These are phyloP conservation scores for Mythimna lalbum DNA, from an alignment of 2,888 invertebrate genomes.

Conservation along the genomic window DNA sequence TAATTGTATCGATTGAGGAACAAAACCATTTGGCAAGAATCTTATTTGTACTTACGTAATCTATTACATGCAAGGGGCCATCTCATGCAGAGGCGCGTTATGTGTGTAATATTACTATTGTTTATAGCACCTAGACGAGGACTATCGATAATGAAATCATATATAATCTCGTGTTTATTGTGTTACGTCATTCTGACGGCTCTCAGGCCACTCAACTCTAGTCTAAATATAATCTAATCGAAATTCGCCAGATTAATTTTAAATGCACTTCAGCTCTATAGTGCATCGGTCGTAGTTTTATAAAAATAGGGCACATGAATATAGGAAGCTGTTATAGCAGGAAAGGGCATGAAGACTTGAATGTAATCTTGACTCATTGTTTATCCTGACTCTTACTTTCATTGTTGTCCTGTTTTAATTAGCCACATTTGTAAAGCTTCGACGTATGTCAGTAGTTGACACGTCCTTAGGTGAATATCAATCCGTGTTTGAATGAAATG, in stretches of 20 bases:
- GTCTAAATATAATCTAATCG: constrained; percentile 56
- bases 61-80: constrained; percentile 38
- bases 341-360: constrained; percentile 28
- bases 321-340: constrained; percentile 23
- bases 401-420: constrained; percentile 46
- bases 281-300: constrained; percentile 22
- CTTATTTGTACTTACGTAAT: constrained; percentile 49
- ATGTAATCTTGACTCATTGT: constrained; percentile 43
- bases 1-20: constrained; percentile 60
- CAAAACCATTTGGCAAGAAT: constrained; percentile 45
- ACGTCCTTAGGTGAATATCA: constrained; percentile 40
- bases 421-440: constrained; percentile 51
- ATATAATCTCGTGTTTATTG: constrained; percentile 65
- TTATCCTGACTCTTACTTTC: constrained; percentile 32
- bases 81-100: constrained; percentile 51
- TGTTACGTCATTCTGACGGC: constrained; percentile 69
- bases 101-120: constrained; percentile 51
- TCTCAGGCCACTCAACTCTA: constrained; percentile 48
- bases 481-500: constrained; percentile 48
- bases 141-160: constrained; percentile 68
- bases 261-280: constrained; percentile 49
- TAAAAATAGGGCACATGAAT: constrained; percentile 40
- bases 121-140: constrained; percentile 47
- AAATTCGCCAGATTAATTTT: constrained; percentile 56
- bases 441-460: constrained; percentile 40